A percentile compares a stretch with the other conserved stretches of the same genome.
Conservation (phyloP, 2,113 vertebrate species). For the Gracilinanus agilis region DNA sequence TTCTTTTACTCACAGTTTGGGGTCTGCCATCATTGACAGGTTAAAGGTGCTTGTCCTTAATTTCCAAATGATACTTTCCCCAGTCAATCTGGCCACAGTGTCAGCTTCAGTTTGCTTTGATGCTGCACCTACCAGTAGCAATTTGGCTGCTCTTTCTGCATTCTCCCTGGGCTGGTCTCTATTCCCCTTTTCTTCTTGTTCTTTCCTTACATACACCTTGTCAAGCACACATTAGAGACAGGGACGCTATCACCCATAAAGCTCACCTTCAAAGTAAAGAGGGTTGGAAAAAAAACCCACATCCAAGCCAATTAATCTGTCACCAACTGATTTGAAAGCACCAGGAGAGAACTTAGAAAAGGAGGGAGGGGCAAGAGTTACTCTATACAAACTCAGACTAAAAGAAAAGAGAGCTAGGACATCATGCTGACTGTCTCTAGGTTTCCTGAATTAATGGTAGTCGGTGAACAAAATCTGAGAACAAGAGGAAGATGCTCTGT, state of each 20-base stretch:
- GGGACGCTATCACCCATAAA: conserved; percentile 73
- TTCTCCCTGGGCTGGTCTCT: conserved; percentile 46
- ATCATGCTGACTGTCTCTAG: background rate
- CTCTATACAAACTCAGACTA: background rate
- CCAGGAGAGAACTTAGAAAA: conserved; percentile 32
- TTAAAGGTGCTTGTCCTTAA: conserved; percentile 76
- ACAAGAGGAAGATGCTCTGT: background rate
- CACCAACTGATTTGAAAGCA: conserved; percentile 58
- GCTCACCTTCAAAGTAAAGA: conserved; percentile 71
- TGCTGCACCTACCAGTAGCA: conserved; percentile 49
- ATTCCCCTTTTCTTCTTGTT: conserved; percentile 68
- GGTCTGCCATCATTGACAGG: conserved; percentile 66
- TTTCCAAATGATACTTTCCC: conserved; percentile 72
- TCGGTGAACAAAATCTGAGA: background rate
- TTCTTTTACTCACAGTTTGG: conserved; percentile 77
- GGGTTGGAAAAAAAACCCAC: conserved; percentile 71
- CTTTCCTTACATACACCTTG: conserved; percentile 56
- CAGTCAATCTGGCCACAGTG: conserved; percentile 68
- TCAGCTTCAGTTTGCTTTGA: conserved; percentile 70
- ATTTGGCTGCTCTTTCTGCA: conserved; percentile 55
- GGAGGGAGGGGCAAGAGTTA: background rate
- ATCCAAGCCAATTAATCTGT: conserved; percentile 77
- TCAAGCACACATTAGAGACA: conserved; percentile 76
- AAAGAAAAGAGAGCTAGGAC: background rate
- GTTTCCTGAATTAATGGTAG: background rate